These are phyloP conservation scores for honey bee (Apis mellifera) DNA, from an alignment of 1,140 invertebrate species.

Conservation along the genomic window Amel_HAv3.1 CM009932.2:7299001-7299500, in stretches of 20 bases:
- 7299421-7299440: background rate
- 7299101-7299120: background rate
- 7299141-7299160: background rate
- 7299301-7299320: background rate
- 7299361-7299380: background rate
- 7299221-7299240: too few relatives aligned
- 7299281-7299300: background rate
- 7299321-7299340: slow-evolving; percentile 4
- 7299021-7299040: too few relatives aligned
- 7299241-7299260: background rate
- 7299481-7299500: background rate
- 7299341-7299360: slow-evolving; percentile 2
- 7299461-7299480: background rate
- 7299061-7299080: too few relatives aligned
- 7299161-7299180: background rate
- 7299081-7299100: too few relatives aligned
- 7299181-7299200: background rate
- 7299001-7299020: too few relatives aligned
- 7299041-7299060: too few relatives aligned
- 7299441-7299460: background rate
- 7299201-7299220: too few relatives aligned
- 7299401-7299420: slow-evolving; percentile 4
- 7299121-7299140: background rate
- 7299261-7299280: slow-evolving; percentile 4
- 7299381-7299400: slow-evolving; percentile 1